Evolutionary conservation across 2,113 vertebrate species (phyloP), one percentile per base, ranked within the genome.

Genomic region (Chamaea fasciata): DNA sequence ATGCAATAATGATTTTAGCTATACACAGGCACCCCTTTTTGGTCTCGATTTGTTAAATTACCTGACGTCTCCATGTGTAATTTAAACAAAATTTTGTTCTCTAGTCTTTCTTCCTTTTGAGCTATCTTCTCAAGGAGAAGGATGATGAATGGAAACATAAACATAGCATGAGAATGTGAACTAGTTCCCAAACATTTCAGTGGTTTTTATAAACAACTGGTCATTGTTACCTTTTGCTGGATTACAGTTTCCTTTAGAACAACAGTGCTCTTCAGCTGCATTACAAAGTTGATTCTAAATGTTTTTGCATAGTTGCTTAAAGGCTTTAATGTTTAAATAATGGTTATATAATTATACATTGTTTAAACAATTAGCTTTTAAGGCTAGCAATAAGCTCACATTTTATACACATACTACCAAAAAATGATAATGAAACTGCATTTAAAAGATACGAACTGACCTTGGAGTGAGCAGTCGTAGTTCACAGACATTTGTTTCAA

Each of bases 101-200:
- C 94, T 70, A 94, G 95, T 89, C 95, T 95, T 97, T 97, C 78
- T 97, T 97, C 89, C 97, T 97, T 97, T 95, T 92, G 97, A 97
- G 94, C 96, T 97, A 97, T 97, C 98, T 98, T 98, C 97, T 97
- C 63, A 82, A 96, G 96, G 95, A 97, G 95, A 95, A 96, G 97
- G 94, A 98, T 98, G 97, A 98, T 98, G 97, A 98, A 98, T 97
- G 97, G 96, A 97, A 98, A 97, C 93, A 97, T 98, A 98, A 98
- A 98, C 97, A 97, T 56, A 94, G 96, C 94, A 96, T 96, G 97
- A 97, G 97, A 98, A 98, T 98, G 97, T 98, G 96, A 97, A 86
- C 97, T 97, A 81, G 96, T 97, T 98, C 97, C 97, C 97, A 98
- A 98, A 98, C 97, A 98, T 98, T 97, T 97, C 97, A 97, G 92